phyloP scores from a whole-genome alignment of 2,797 vertebrate species.

The Helarctos malayanus region DNA sequence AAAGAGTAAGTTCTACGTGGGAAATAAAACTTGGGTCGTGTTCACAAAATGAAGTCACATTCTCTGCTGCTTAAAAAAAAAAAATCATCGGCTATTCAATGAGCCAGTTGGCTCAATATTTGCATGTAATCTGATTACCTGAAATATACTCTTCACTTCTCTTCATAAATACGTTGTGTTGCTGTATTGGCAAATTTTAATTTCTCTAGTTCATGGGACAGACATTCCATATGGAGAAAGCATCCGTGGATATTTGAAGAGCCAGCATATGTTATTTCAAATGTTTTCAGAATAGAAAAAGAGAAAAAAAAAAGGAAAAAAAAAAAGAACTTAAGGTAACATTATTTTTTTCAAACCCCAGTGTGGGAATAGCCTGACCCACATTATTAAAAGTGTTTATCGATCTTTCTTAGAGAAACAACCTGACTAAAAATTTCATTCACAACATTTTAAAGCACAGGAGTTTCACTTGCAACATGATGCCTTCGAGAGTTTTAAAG shows the following conservation, averaged over 20 bases:
- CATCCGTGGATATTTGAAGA: background rate
- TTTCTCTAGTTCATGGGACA: background rate
- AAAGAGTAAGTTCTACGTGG: background rate
- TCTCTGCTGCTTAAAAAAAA: background rate
- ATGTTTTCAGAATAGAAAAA: background rate
- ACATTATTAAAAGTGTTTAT: constrained; percentile 6
- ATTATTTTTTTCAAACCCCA: background rate
- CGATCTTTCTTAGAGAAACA: constrained; percentile 65
- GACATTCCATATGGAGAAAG: background rate
- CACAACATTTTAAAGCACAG: constrained; percentile 16
- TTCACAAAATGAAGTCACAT: constrained; percentile 17
- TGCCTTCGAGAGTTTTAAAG: background rate
- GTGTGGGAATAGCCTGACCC: constrained; percentile 16
- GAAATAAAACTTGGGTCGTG: background rate
- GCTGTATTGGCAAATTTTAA: background rate
- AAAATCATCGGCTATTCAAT: background rate
- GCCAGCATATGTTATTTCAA: background rate
- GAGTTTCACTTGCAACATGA: background rate
- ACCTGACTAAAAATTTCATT: background rate
- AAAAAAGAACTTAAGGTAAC: background rate
- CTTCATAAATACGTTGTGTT: background rate
- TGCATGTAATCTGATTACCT: background rate
- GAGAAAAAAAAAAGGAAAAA: background rate
- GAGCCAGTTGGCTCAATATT: background rate
- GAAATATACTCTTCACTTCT: background rate